These are phyloP conservation scores for Callimico goeldii DNA, from an alignment of 2,797 vertebrate species.

Conservation along the genomic window DNA sequence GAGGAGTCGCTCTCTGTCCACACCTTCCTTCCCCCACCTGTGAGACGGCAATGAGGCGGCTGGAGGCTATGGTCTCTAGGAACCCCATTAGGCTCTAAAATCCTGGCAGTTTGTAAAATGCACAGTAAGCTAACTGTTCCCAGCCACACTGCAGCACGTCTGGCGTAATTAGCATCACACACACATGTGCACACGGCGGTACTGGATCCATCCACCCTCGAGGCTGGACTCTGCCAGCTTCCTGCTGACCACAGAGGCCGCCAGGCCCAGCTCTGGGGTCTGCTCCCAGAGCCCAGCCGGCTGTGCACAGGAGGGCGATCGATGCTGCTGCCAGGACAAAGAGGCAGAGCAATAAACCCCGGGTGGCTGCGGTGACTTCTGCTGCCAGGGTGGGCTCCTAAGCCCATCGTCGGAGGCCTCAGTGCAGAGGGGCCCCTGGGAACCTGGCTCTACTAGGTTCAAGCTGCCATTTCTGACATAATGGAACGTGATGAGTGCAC, in stretches of 20 bases:
- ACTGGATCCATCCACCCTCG: background rate
- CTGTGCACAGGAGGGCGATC: background rate
- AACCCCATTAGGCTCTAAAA: background rate
- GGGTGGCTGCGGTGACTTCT: accelerated
- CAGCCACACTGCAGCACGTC: background rate
- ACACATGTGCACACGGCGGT: too few species aligned
- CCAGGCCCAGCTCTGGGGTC: background rate
- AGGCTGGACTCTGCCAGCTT: background rate
- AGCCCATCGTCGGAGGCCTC: background rate
- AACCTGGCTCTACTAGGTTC: background rate
- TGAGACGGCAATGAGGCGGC: background rate
- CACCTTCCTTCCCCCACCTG: background rate
- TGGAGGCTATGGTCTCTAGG: background rate
- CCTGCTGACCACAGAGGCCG: background rate
- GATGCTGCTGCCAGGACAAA: accelerated
- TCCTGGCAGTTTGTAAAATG: background rate
- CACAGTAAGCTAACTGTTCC: background rate
- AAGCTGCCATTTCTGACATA: background rate
- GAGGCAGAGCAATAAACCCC: background rate
- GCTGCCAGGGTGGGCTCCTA: accelerated
- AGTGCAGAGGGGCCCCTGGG: accelerated
- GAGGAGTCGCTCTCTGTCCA: background rate
- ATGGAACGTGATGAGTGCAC: background rate
- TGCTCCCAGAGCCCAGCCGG: background rate
- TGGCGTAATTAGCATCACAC: background rate